A percentile compares a stretch with the other conserved stretches of the same genome.
Conservation (phyloP, 2,888 invertebrate genomes). For the Arctia plantaginis region DNA sequence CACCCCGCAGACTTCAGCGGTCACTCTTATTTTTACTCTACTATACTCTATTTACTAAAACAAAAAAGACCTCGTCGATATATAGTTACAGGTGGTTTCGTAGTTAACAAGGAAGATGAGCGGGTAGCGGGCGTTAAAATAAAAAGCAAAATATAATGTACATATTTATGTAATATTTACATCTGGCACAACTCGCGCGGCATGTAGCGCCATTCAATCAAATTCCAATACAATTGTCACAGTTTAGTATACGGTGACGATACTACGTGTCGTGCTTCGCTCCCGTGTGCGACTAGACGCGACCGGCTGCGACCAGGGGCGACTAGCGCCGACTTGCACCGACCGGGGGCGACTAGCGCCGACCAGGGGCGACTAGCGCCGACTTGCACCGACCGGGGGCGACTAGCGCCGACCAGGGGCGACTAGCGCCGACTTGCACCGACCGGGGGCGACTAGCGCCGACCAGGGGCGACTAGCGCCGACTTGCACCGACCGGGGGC, state of each 20-base stretch:
- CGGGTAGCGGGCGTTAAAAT: constrained; percentile 8
- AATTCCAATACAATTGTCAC: constrained; percentile 19
- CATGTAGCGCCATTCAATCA: constrained; percentile 18
- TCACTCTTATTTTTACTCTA: no score
- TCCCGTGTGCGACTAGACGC: background rate
- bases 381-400: background rate
- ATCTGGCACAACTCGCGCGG: constrained; percentile 47
- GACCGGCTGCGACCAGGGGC: background rate
- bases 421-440: background rate
- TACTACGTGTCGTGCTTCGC: background rate
- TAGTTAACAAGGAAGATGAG: no score
- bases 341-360: background rate
- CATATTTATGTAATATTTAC: constrained; percentile 45
- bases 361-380: background rate
- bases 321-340: background rate
- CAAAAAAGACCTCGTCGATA: no score
- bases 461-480: background rate
- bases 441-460: background rate
- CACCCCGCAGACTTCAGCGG: no score
- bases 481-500: background rate
- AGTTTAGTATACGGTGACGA: constrained; percentile 16
- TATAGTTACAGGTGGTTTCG: background rate
- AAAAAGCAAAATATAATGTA: constrained; percentile 35
- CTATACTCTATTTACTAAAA: no score
- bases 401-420: background rate